A percentile compares a stretch with the other conserved stretches of the same genome.
These are phyloP conservation scores for Lateolabrax maculatus DNA, from an alignment of 2,797 vertebrate species.

Conservation along the genomic window DNA sequence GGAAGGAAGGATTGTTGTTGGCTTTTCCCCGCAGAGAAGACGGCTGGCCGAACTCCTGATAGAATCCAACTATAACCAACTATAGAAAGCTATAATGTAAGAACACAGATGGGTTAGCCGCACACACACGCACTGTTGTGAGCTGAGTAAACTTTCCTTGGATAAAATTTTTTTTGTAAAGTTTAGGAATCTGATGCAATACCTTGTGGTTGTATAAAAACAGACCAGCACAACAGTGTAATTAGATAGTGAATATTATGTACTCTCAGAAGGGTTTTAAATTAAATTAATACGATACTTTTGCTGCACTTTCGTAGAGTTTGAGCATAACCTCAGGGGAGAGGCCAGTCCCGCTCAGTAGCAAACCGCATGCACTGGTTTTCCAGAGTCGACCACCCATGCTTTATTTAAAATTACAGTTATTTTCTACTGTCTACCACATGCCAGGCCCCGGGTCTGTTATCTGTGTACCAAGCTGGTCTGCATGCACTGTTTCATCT, in stretches of 20 bases:
- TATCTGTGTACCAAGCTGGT: constrained; percentile 1
- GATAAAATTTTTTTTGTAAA: constrained; percentile 29
- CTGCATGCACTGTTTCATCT: not conserved
- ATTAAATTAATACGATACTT: constrained; percentile 29
- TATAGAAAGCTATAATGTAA: no score
- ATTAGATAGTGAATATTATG: constrained; percentile 13
- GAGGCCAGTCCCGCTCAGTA: not conserved
- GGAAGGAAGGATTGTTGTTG: no score
- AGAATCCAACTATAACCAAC: no score
- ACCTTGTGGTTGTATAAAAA: constrained; percentile 9
- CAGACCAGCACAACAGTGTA: not conserved
- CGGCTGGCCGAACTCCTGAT: no score
- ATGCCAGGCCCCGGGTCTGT: not conserved
- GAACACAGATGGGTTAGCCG: no score
- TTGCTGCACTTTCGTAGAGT: not conserved
- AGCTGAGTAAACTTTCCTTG: constrained; percentile 41
- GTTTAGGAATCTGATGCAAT: constrained; percentile 24
- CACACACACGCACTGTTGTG: no score
- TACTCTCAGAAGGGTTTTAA: constrained; percentile 10
- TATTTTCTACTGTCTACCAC: constrained; percentile 20
- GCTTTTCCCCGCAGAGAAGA: no score
- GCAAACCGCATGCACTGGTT: not conserved
- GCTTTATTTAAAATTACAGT: constrained; percentile 35
- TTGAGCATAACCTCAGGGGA: not conserved
- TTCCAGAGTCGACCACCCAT: not conserved